Percentiles rank a stretch among this genome's conserved stretches.
Conservation (phyloP, 2,797 vertebrate species). For the Cossypha dichroa region DNA sequence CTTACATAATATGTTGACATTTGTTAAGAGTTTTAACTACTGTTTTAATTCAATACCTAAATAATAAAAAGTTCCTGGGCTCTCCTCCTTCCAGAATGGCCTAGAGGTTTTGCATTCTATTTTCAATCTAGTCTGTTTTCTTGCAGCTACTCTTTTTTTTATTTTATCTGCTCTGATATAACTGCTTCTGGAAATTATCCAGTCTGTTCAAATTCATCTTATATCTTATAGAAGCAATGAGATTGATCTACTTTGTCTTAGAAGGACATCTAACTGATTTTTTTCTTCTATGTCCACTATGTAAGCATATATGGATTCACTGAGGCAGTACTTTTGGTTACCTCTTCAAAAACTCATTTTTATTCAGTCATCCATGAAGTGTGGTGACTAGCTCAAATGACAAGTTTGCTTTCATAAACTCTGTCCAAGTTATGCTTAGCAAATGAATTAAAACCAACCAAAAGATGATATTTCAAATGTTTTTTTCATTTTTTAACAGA, state of each 20-base stretch:
- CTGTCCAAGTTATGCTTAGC: neutral
- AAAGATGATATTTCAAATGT: neutral
- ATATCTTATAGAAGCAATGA: neutral
- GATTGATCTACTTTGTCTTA: neutral
- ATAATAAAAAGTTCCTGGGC: neutral
- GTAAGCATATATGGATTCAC: neutral
- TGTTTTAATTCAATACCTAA: neutral
- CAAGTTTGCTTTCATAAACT: neutral
- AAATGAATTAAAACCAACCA: neutral
- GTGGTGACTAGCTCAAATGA: neutral
- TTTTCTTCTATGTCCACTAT: neutral
- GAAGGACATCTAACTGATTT: neutral
- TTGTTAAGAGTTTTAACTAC: neutral
- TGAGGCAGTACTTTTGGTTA: neutral
- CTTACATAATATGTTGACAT: neutral
- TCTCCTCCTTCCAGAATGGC: neutral
- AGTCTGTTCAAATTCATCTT: neutral
- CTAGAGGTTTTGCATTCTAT: neutral
- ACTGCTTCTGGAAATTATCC: conserved; percentile 23
- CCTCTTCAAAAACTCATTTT: neutral
- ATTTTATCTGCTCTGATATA: neutral
- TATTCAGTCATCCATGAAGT: neutral
- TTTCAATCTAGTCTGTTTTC: neutral
- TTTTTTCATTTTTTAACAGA: neutral
- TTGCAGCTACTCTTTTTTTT: neutral